phyloP scores from a whole-genome alignment of 2,888 invertebrate genomes.

The Drosophila mettleri region DNA sequence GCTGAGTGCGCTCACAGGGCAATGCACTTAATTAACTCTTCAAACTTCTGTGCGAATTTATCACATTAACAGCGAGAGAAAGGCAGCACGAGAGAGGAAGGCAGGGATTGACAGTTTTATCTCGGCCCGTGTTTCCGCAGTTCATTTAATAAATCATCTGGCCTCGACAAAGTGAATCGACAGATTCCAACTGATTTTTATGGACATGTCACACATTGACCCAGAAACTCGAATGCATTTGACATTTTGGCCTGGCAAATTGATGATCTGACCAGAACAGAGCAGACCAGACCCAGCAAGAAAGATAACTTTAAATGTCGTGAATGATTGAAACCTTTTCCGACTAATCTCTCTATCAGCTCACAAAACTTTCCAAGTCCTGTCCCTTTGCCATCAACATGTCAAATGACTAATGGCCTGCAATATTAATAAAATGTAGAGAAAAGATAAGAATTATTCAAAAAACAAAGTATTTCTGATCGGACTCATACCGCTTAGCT shows the following conservation, averaged over 20 bases:
- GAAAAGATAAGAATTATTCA: background rate
- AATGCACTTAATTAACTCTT: constrained; percentile 45
- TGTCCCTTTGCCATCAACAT: constrained; percentile 19
- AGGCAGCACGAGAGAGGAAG: background rate
- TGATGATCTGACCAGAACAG: constrained; percentile 53
- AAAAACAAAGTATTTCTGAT: background rate
- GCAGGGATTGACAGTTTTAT: constrained; percentile 30
- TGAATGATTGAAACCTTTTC: constrained; percentile 33
- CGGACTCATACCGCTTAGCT: too few relatives aligned
- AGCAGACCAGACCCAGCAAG: constrained; percentile 15
- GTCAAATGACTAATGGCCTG: constrained; percentile 8
- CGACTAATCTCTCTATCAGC: constrained; percentile 1
- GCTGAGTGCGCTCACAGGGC: constrained; percentile 16
- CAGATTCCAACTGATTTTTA: constrained; percentile 54
- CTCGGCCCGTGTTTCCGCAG: constrained; percentile 8
- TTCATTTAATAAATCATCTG: constrained; percentile 67
- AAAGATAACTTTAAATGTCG: constrained; percentile 1
- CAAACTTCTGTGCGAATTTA: constrained; percentile 1
- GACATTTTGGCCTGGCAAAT: constrained; percentile 66
- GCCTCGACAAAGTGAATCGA: constrained; percentile 39
- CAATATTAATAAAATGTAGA: background rate
- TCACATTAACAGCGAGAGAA: background rate
- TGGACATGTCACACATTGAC: constrained; percentile 52
- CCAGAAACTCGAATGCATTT: constrained; percentile 70
- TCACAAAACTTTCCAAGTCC: constrained; percentile 2